Evolutionary conservation across 2,888 invertebrate genomes (phyloP).

Genomic region (Dynastes tityus): DNA sequence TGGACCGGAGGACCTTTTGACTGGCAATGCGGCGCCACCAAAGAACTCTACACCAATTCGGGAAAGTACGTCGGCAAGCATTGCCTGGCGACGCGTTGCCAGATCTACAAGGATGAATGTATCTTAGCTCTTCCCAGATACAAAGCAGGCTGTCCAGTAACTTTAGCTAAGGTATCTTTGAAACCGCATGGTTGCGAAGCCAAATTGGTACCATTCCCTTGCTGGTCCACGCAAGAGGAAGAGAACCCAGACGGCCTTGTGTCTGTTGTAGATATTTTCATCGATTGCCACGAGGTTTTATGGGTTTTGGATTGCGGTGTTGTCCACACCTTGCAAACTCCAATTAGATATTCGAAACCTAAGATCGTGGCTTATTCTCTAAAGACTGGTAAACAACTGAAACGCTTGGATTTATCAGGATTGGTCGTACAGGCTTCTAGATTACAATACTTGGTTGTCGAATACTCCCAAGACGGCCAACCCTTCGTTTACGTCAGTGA

Average conservation of each 20-base stretch:
- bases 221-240: constrained; percentile 81
- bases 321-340: constrained; percentile 75
- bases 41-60: constrained; percentile 74
- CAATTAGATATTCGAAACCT: constrained; percentile 75
- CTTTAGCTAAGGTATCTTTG: constrained; percentile 74
- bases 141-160: constrained; percentile 76
- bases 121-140: constrained; percentile 76
- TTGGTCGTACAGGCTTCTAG: constrained; percentile 69
- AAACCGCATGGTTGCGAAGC: constrained; percentile 72
- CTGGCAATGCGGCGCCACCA: constrained; percentile 73
- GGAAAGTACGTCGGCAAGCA: constrained; percentile 76
- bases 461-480: constrained; percentile 73
- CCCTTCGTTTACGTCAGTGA: constrained; percentile 72
- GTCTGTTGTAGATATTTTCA: constrained; percentile 79
- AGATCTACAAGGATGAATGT: constrained; percentile 74
- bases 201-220: constrained; percentile 76
- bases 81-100: constrained; percentile 76
- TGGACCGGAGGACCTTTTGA: constrained; percentile 66
- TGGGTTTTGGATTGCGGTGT: constrained; percentile 78
- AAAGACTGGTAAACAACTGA: constrained; percentile 74
- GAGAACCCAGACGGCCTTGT: constrained; percentile 80
- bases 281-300: constrained; percentile 75
- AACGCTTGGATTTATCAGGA: constrained; percentile 73
- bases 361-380: constrained; percentile 76
- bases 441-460: constrained; percentile 75